phyloP scores from a whole-genome alignment of 2,888 invertebrate species.

The Plagiodera versicolora region DNA sequence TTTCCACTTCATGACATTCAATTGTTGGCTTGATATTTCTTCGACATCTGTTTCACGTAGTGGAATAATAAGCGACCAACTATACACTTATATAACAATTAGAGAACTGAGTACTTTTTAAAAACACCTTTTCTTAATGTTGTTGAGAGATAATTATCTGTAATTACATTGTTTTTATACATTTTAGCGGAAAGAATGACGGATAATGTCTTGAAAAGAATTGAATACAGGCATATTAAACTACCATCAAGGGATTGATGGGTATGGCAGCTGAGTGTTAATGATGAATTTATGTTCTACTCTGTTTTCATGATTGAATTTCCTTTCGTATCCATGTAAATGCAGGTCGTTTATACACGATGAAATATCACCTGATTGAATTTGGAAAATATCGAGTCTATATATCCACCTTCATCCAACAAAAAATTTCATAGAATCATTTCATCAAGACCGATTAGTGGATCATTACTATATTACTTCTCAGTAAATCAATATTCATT shows the following conservation, averaged over 20 bases:
- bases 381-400: too few relatives aligned
- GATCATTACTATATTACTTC: too few relatives aligned
- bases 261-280: conserved; percentile 10
- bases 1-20: conserved; percentile 2
- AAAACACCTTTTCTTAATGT: conserved; percentile 38
- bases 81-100: conserved; percentile 35
- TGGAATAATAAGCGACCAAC: conserved; percentile 24
- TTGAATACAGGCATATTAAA: conserved; percentile 35
- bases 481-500: too few relatives aligned
- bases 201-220: conserved; percentile 28
- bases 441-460: too few relatives aligned
- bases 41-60: conserved; percentile 24
- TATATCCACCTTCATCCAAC: too few relatives aligned
- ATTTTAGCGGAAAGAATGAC: conserved; percentile 36
- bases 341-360: not conserved
- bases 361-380: too few relatives aligned
- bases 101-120: conserved; percentile 39
- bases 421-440: too few relatives aligned
- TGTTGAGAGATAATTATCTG: conserved; percentile 32
- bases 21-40: too few relatives aligned
- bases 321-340: not conserved
- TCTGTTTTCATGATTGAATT: not conserved
- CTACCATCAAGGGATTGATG: conserved; percentile 33
- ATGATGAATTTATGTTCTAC: conserved; percentile 15
- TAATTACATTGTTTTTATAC: conserved; percentile 31